Percentiles rank a stretch among this genome's conserved stretches.
These are phyloP conservation scores for Danio aesculapii DNA, from an alignment of 2,797 vertebrate genomes.

Conservation along the genomic window DNA sequence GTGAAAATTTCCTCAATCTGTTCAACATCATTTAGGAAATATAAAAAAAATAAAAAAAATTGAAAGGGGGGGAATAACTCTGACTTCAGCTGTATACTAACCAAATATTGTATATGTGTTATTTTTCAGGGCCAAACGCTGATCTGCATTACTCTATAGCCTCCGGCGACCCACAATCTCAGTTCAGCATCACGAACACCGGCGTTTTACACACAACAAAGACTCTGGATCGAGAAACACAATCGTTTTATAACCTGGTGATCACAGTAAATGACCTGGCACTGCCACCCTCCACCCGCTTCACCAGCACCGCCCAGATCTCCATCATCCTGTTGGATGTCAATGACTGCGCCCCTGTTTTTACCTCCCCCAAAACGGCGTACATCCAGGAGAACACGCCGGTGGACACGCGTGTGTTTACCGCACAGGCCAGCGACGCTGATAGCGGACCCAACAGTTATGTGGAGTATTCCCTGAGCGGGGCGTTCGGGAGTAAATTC, in stretches of 20 bases:
- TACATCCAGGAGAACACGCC: slow-evolving; percentile 95
- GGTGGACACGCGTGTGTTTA: slow-evolving; percentile 90
- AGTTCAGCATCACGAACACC: slow-evolving; percentile 81
- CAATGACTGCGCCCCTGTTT: slow-evolving; percentile 90
- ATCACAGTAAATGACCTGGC: slow-evolving; percentile 91
- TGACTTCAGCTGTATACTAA: no score
- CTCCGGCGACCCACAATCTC: slow-evolving; percentile 88
- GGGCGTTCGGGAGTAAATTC: slow-evolving; percentile 84
- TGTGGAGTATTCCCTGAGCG: slow-evolving; percentile 90
- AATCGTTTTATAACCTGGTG: slow-evolving; percentile 95
- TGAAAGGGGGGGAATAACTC: no score
- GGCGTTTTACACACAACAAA: slow-evolving; percentile 84
- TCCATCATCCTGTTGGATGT: slow-evolving; percentile 94
- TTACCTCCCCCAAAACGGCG: slow-evolving; percentile 89
- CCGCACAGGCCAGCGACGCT: slow-evolving; percentile 84
- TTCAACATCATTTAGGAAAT: no score
- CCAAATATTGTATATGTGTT: neutral
- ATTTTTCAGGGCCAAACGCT: slow-evolving; percentile 85
- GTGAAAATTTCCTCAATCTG: no score
- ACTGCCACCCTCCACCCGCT: slow-evolving; percentile 75
- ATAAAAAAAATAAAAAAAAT: no score
- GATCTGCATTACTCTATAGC: slow-evolving; percentile 87
- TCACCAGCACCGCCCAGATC: slow-evolving; percentile 92
- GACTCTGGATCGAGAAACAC: slow-evolving; percentile 88
- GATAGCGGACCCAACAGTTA: slow-evolving; percentile 98